phyloP scores from a whole-genome alignment of 2,888 invertebrate species.

The Epiblema foenella region DNA sequence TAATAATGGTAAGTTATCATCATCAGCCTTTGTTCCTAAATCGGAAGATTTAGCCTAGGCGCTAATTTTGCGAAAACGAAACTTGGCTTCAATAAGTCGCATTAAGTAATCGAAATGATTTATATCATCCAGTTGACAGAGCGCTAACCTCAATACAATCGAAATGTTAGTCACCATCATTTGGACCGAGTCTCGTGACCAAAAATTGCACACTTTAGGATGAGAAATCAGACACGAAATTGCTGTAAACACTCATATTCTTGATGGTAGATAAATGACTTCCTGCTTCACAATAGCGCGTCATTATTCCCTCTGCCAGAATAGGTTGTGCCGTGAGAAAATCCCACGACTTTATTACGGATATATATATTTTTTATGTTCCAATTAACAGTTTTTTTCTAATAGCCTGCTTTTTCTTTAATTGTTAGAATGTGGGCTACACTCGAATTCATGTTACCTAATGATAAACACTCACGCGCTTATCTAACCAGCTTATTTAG shows the following conservation, averaged over 20 bases:
- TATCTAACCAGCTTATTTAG: not conserved
- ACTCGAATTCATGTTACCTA: slow-evolving; percentile 20
- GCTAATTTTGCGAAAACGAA: too few species aligned
- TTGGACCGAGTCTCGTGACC: slow-evolving; percentile 58
- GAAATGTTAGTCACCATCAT: slow-evolving; percentile 57
- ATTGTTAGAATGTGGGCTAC: slow-evolving; percentile 63
- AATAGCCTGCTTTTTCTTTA: slow-evolving; percentile 82
- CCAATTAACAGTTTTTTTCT: slow-evolving; percentile 83
- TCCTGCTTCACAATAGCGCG: slow-evolving; percentile 83
- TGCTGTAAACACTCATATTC: slow-evolving; percentile 84
- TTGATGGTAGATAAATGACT: slow-evolving; percentile 85
- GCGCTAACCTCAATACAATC: slow-evolving; percentile 47
- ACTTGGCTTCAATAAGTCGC: too few species aligned
- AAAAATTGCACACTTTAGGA: slow-evolving; percentile 80
- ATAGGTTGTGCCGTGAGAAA: slow-evolving; percentile 79
- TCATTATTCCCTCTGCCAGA: slow-evolving; percentile 78
- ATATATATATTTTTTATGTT: slow-evolving; percentile 83
- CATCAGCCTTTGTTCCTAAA: not conserved
- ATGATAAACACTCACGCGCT: not conserved
- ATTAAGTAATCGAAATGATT: too few species aligned
- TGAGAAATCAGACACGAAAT: slow-evolving; percentile 82
- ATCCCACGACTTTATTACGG: slow-evolving; percentile 83
- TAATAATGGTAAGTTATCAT: not conserved
- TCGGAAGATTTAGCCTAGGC: too few species aligned
- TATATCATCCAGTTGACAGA: not conserved